Conservation (phyloP, 2,888 invertebrate genomes). For the Drosophila ochracea region DNA sequence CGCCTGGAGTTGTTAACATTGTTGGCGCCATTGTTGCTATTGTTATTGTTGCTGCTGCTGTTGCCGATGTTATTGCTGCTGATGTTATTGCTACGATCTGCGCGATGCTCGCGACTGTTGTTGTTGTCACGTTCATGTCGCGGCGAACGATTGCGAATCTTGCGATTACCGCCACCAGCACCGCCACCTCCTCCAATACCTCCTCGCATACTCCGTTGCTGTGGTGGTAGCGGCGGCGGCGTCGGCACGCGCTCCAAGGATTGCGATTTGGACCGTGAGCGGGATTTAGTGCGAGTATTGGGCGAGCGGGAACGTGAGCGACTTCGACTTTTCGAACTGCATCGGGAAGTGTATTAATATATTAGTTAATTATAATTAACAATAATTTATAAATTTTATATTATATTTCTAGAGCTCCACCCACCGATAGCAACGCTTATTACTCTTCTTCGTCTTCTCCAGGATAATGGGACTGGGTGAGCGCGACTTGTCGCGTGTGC, state of each 20-base stretch:
- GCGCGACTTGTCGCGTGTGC: constrained; percentile 89
- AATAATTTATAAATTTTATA: neutral
- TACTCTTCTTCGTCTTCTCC: constrained; percentile 86
- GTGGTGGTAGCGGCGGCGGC: constrained; percentile 52
- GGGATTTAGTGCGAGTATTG: constrained; percentile 85
- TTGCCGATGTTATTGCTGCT: constrained; percentile 20
- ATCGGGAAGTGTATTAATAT: constrained; percentile 27
- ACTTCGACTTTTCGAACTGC: constrained; percentile 86
- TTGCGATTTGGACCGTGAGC: constrained; percentile 85
- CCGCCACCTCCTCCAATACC: constrained; percentile 19
- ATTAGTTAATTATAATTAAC: neutral
- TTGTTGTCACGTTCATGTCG: constrained; percentile 82
- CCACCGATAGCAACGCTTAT: constrained; percentile 89
- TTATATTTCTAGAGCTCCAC: neutral
- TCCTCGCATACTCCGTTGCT: constrained; percentile 39
- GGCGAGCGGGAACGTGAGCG: constrained; percentile 87
- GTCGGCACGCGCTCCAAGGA: constrained; percentile 69
- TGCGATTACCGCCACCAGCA: constrained; percentile 74
- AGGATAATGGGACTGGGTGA: constrained; percentile 92
- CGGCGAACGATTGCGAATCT: constrained; percentile 84
- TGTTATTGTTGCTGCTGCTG: constrained; percentile 32
- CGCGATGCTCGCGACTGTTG: constrained; percentile 67
- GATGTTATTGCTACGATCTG: constrained; percentile 78
- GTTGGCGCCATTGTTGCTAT: constrained; percentile 71
- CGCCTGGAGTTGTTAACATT: constrained; percentile 81